Base-by-base conservation (phyloP, 2,888 invertebrate genomes). In the Abrostola triplasia region DNA sequence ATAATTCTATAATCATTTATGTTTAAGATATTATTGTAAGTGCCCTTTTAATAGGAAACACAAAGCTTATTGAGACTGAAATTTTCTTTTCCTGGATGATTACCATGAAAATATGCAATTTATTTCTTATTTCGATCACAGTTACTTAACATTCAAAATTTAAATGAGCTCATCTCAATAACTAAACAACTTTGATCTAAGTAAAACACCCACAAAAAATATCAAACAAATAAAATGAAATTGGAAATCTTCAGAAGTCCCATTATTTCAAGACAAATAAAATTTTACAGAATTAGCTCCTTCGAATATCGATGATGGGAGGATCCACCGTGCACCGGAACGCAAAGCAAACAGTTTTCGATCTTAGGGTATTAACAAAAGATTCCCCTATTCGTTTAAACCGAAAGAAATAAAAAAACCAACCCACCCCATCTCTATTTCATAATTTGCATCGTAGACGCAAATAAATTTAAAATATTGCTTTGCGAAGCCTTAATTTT, bases 391-490 rank as follows among this genome's bases (percentile, higher is more conserved):
- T 91, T 90, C 91, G 92, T 92, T 92, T 91, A 90, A 85, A 85
- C 86, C 81, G 84, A 86, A 84, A 84, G 83, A 88, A 90, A 88
- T 86, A 87, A 88, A 87, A 89, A 88, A 85, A 83, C 47, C 55
- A 57, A 60, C 59, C 74, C 87, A 81, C 90, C 90, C 90, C 85
- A 87, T 88, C 92, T 92, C 91, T 91, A 91, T 92, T 92, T 91
- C 92, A 93, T 92, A 93, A 93, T 93, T 93, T 93, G 93, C 93
- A 93, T 93, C 86, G 91, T 87, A 90, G 90, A 91, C 88, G 91
- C 90, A 93, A 92, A 93, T 93, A 93, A 93, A 92, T 93, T 92
- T 93, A 89, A 92, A 93, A 92, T 93, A 93, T 93, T 90, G 88
- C 90, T 76, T 63, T 64, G 83, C 64, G 89, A 89, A 92, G 83